Evolutionary conservation across 1,140 invertebrate species (phyloP).

Genomic region (Plectrocnemia conspersa): DNA sequence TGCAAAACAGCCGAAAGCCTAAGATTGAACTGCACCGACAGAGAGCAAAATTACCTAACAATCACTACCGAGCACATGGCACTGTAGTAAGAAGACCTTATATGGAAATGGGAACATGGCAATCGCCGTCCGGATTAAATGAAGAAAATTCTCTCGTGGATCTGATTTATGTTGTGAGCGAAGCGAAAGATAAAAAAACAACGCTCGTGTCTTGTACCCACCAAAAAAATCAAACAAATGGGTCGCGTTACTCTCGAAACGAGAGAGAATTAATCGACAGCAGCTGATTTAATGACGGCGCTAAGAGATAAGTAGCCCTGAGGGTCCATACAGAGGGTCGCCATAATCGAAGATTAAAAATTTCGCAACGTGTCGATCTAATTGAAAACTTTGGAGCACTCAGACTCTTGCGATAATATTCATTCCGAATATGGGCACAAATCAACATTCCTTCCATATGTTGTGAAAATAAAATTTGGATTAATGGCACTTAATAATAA

Average conservation of each 20-base stretch:
- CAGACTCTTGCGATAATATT: neutral
- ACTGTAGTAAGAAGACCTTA: constrained; percentile 24
- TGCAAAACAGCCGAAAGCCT: too few species aligned
- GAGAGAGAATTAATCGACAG: neutral
- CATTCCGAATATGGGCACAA: too few species aligned
- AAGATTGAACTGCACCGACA: constrained; percentile 6
- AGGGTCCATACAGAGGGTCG: neutral
- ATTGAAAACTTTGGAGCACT: too few species aligned
- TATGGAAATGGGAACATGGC: constrained; percentile 27
- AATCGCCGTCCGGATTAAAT: constrained; percentile 16
- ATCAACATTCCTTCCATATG: too few species aligned
- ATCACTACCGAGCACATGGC: constrained; percentile 21
- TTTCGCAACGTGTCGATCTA: constrained; percentile 5
- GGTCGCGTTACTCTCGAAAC: neutral
- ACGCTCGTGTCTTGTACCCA: neutral
- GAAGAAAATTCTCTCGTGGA: constrained; percentile 12
- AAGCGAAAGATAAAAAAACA: neutral
- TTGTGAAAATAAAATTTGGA: too few species aligned
- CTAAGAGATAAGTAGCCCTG: constrained; percentile 3
- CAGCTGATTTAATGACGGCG: neutral
- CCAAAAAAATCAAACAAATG: too few species aligned
- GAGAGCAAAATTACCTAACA: constrained; percentile 20
- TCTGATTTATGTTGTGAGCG: neutral
- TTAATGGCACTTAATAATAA: too few species aligned
- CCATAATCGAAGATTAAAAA: neutral